Base-by-base conservation (phyloP, 2,797 vertebrate genomes). In the Ctenosaura bakeri region DNA sequence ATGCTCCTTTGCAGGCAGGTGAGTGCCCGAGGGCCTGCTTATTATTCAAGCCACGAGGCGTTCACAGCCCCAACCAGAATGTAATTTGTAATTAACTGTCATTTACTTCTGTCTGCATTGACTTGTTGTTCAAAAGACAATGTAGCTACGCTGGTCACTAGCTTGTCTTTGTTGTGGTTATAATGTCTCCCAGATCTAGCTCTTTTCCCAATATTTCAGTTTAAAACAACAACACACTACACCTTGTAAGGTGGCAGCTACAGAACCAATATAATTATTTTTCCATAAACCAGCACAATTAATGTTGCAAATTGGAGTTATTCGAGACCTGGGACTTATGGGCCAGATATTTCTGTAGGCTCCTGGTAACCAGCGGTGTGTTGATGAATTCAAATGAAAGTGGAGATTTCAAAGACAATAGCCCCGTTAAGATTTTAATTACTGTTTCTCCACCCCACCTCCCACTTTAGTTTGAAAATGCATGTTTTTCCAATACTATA, bases 11-110 rank as follows among this genome's bases (percentile, higher is more conserved):
- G 94, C 97, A 96, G 97, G 97, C 98, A 98, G 98, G 98, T 98
- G 97, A 98, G 97, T 83, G 97, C 97, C 97, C 88, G 86, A 96
- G 97, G 98, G 98, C 95, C 95, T 96, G 91, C 96, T 97, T 97
- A 93, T 97, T 97, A 97, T 97, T 97, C 97, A 95, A 95, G 97
- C 96, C 96, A 87, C 96, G 97, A 97, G 97, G 97, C 96, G 94
- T 94, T 94, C 96, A 94, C 93, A 95, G 97, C 96, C 97, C 96
- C 96, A 94, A 96, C 97, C 97, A 97, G 97, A 97, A 96, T 97
- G 97, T 97, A 97, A 98, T 98, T 98, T 98, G 98, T 98, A 98
- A 98, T 98, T 98, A 98, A 97, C 97, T 97, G 97, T 98, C 97
- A 97, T 98, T 97, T 97, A 97, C 97, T 97, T 96, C 96, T 97